phyloP scores from a whole-genome alignment of 2,797 vertebrate species.

The Acipenser transmontanus region DNA sequence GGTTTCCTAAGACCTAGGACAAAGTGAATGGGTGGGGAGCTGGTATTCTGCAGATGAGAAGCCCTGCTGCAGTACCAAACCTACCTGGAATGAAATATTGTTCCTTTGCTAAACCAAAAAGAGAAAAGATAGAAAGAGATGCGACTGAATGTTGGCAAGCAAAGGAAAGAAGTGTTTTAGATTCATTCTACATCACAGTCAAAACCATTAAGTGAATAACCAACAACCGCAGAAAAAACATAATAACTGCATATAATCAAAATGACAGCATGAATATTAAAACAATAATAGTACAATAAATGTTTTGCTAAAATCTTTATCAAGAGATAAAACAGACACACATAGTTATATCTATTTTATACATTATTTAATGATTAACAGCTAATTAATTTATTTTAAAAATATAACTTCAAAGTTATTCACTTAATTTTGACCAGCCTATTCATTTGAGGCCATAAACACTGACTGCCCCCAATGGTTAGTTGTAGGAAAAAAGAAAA shows the following conservation, averaged over 20 bases:
- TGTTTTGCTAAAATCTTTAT: not conserved
- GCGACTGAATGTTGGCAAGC: slow-evolving; percentile 69
- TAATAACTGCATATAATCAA: not conserved
- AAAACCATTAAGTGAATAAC: slow-evolving; percentile 25
- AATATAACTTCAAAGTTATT: no score
- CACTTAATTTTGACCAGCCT: no score
- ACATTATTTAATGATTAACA: no score
- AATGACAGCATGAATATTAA: not conserved
- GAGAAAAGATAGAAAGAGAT: slow-evolving; percentile 61
- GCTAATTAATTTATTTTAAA: no score
- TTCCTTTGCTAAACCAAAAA: slow-evolving; percentile 91
- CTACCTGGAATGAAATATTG: slow-evolving; percentile 99
- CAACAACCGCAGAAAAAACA: not conserved
- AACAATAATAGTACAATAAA: not conserved
- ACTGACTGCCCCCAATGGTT: not conserved
- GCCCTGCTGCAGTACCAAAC: slow-evolving; percentile 60
- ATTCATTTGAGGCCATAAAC: no score
- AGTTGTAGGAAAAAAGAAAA: not conserved
- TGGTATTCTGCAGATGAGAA: slow-evolving; percentile 48
- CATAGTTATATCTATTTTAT: no score
- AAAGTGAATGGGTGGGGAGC: slow-evolving; percentile 30
- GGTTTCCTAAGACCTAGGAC: slow-evolving; percentile 41
- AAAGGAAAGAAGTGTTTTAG: slow-evolving; percentile 40
- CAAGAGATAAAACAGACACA: no score
- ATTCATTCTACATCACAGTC: not conserved